Base-by-base conservation (phyloP, 92 coral and sea anemone species). In the Porites divaricata region DNA sequence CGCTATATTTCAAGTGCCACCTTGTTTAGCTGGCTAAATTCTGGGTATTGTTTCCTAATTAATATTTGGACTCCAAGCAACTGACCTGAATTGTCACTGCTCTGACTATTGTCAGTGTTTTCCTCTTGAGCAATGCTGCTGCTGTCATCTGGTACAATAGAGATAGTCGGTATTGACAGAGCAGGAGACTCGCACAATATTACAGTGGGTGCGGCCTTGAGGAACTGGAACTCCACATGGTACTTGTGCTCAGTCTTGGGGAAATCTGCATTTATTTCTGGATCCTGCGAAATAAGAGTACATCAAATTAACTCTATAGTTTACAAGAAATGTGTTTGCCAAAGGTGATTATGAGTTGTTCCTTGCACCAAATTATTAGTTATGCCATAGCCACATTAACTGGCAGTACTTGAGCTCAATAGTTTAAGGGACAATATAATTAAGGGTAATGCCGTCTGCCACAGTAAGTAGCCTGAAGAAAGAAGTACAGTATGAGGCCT, bases 221-320 rank as follows among this genome's bases (percentile, higher is more conserved):
- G 84, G 75, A 95, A 96, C 85, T 58, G 83, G 88, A 96, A 96
- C 75, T 93, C 93, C 73, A 96, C 98, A 61, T 95, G 98, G 77
- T 95, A 96, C 74, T 93, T 95, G 90, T 85, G 93, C 68, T 91
- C 99, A 54, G 89, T 91, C 87, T 95, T 96, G 1, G 99, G 99
- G 63, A 84, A 95, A 28, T 96, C 98, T 6, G 87, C n/a, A 14
- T 83, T 91, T 12, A 81, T 70, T 52, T 96, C 99, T 6, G 95
- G 90, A 75, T 95, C 99, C 99, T 96, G 68, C 61, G 21, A 41
- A 12, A 87, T 71, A 56, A 62, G n/a, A 4, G 45, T 35, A 35
- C 45, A 35, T 35, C 45, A 35, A 35, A 4, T 35, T 35, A 35
- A 35, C 45, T 0, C 0, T 35, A 35, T 35, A 35, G 4, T 35